Base-by-base conservation (phyloP, 2,888 invertebrate genomes). In the Nomada goodeniana region DNA sequence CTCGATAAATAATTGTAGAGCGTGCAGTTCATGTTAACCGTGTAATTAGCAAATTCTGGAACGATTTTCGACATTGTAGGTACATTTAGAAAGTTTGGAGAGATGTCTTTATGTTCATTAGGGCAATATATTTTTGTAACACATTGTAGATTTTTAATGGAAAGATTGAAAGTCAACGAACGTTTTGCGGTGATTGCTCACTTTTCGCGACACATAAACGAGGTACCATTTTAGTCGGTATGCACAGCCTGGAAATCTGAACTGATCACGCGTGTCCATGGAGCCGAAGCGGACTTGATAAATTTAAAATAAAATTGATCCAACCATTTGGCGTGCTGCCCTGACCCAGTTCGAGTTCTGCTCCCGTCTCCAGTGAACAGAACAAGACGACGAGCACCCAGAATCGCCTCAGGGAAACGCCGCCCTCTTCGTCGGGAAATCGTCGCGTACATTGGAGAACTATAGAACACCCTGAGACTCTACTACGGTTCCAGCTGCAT, bases 221-320 rank as follows among this genome's bases (percentile, higher is more conserved):
- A 57, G 23, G 60, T 64, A 69, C 53, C 78, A 70, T 79, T 83
- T 75, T 53, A 75, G 79, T 72, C 64, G 75, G 52, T 75, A 74
- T 63, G 77, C 61, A 63, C 71, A 68, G 68, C 57, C 75, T 79
- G 83, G 75, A 83, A 83, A 79, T 83, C 70, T 57, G 83, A 63
- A 75, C 61, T 75, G 85, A 85, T 84, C 81, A 64, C 64, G 73
- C 76, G 74, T 72, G 85, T 77, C 84, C 85, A 53, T 81, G 85
- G 69, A 69, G 78, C 69, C 60, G 68, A 79, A 76, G 85, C 70
- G 81, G 80, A 83, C 76, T 82, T 91, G 91, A 91, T 91, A 89
- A 91, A 91, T 91, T 90, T 88, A 92, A 91, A 91, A 92, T 91
- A 92, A 92, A 92, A 91, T 91, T 91, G 90, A 92, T 90, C 88